Evolutionary conservation across 2,888 invertebrate species (phyloP), one percentile per base, ranked within the genome.

Genomic region (Nudaria mundana): DNA sequence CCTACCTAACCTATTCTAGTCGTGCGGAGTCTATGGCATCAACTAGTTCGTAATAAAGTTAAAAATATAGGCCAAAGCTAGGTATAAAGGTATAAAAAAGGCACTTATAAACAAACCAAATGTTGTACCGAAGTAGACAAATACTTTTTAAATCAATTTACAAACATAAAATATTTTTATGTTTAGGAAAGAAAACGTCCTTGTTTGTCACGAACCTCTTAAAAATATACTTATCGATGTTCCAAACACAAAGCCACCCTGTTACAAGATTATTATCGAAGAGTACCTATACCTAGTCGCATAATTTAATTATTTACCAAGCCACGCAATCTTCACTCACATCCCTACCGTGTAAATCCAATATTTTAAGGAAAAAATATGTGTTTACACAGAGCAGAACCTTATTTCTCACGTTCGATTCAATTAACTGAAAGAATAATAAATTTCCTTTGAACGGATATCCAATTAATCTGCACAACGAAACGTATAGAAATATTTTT

Each of bases 391-490:
- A 20, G 3, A 13, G 25, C 16, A 29, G 11, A 50, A 42, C 41
- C 28, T 33, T 44, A 48, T 16, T 30, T 50, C 44, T 43, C 22
- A 14, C 30, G 39, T 35, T 16, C 16, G 11, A 16, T 34, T 24
- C 43, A 60, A 48, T 56, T 46, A 54, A 51, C 31, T 37, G 30
- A 39, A 44, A 39, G 40, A 44, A 42, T 14, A 56, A 48, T 41
- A 40, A 56, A 45, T 54, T 53, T 38, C 34, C 46, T 49, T 45
- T 22, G 29, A 42, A 31, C 40, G 32, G 26, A 31, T 41, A 44
- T 56, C 44, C 46, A 37, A 49, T 54, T 57, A 54, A 60, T 60
- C 40, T 42, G 49, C 36, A 14, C 25, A 41, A 20, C 42, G 40
- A 47, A 52, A 20, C 20, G 8, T 8, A 20, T 8, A 20, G 2